phyloP scores from a whole-genome alignment of 2,888 invertebrate species.

The Tetragnatha montana region DNA sequence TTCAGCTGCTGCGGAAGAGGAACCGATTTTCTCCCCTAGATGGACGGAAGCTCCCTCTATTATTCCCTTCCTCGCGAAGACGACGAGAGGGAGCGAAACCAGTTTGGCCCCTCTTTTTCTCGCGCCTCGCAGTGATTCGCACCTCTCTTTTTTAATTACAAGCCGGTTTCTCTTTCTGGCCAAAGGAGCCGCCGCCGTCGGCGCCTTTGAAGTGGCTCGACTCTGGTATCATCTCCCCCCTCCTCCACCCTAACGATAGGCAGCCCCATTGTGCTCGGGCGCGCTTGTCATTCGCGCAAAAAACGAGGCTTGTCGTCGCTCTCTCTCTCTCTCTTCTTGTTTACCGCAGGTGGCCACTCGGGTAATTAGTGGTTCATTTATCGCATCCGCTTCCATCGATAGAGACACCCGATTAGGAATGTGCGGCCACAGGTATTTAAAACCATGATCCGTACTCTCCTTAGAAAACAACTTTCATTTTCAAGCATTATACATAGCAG shows the following conservation, averaged over 20 bases:
- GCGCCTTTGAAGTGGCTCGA: slow-evolving; percentile 64
- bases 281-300: slow-evolving; percentile 55
- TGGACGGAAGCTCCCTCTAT: too few relatives aligned
- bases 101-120: slow-evolving; percentile 56
- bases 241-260: slow-evolving; percentile 55
- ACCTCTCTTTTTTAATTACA: slow-evolving; percentile 71
- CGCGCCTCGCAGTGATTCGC: slow-evolving; percentile 68
- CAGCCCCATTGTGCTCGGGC: slow-evolving; percentile 56
- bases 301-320: slow-evolving; percentile 3
- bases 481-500: too few relatives aligned
- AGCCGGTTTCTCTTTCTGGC: slow-evolving; percentile 64
- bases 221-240: slow-evolving; percentile 65
- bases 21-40: too few relatives aligned
- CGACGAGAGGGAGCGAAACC: slow-evolving; percentile 31
- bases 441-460: too few relatives aligned
- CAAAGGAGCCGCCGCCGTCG: slow-evolving; percentile 59
- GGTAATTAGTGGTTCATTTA: slow-evolving; percentile 43
- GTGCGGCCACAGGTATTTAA: too few relatives aligned
- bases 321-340: slow-evolving; percentile 48
- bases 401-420: too few relatives aligned
- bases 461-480: too few relatives aligned
- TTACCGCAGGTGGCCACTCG: slow-evolving; percentile 35
- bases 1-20: too few relatives aligned
- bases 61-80: not conserved
- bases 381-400: not conserved